phyloP scores from a whole-genome alignment of 2,113 vertebrate species.

The Mirza zaza region DNA sequence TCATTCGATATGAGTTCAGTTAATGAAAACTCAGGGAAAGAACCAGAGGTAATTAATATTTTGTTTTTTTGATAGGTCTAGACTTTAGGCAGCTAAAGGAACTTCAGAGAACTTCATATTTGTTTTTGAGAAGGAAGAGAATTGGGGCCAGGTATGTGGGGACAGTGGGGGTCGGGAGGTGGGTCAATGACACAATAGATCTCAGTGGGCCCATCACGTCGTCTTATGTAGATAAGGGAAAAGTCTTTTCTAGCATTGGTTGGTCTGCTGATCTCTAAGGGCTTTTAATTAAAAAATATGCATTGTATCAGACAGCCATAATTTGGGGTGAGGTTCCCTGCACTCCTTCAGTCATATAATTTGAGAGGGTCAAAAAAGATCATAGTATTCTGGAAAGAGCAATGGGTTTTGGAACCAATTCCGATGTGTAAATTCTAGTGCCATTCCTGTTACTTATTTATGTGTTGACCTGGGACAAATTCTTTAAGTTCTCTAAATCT shows the following conservation, averaged over 20 bases:
- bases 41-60: not conserved
- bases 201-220: not conserved
- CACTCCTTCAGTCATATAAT: not conserved
- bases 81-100: not conserved
- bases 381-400: not conserved
- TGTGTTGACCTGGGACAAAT: conserved; percentile 5
- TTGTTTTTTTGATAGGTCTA: not conserved
- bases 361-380: not conserved
- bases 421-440: not conserved
- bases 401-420: not conserved
- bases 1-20: not conserved
- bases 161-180: not conserved
- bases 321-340: not conserved
- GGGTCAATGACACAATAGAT: not conserved
- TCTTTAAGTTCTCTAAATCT: not conserved
- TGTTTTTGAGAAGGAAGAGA: not conserved
- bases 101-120: not conserved
- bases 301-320: not conserved
- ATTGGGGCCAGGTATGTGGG: not conserved
- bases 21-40: not conserved
- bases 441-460: not conserved
- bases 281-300: not conserved
- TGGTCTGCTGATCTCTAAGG: not conserved
- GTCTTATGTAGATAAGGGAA: not conserved
- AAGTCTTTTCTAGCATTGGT: not conserved